phyloP scores from a whole-genome alignment of 2,113 vertebrate species.

The Alethe castanea region DNA sequence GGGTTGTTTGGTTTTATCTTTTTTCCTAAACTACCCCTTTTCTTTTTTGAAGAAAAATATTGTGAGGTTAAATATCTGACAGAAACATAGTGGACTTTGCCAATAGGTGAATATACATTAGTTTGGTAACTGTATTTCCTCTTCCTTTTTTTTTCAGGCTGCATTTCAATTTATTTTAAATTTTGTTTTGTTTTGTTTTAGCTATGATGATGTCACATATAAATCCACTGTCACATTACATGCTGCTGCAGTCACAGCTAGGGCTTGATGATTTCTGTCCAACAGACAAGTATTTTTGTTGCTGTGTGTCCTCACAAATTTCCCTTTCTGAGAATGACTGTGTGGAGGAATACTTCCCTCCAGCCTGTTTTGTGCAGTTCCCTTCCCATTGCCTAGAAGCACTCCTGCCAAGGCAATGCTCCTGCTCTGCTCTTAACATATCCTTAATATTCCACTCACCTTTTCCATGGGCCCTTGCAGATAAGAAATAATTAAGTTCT shows the following conservation, averaged over 20 bases:
- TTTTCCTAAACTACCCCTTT: not conserved
- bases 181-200: not conserved
- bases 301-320: not conserved
- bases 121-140: not conserved
- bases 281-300: not conserved
- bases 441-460: not conserved
- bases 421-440: not conserved
- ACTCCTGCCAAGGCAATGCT: not conserved
- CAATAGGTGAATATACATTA: not conserved
- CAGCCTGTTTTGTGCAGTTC: not conserved
- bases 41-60: not conserved
- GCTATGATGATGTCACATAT: not conserved
- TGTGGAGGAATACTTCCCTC: not conserved
- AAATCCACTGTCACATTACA: not conserved
- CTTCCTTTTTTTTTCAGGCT: not conserved
- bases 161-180: not conserved
- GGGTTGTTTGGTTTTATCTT: not conserved
- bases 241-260: not conserved
- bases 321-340: not conserved
- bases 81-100: not conserved
- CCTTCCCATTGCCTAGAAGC: not conserved
- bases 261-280: not conserved
- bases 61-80: not conserved
- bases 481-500: not conserved
- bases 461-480: not conserved